phyloP scores from a whole-genome alignment of 2,113 vertebrate genomes.

The Lanius collurio region DNA sequence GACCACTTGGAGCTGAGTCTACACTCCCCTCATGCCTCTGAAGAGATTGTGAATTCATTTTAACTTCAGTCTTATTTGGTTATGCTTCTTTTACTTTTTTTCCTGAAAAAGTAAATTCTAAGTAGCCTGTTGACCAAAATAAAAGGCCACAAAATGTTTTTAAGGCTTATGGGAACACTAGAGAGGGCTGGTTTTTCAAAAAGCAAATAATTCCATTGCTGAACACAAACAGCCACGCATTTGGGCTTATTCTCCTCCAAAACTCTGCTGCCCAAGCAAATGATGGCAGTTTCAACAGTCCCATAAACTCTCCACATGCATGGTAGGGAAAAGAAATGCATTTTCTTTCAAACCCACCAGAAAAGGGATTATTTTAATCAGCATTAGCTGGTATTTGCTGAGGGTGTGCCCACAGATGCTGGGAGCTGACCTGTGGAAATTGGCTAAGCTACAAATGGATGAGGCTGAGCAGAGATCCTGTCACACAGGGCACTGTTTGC shows the following conservation, averaged over 20 bases:
- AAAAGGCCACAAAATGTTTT: background rate
- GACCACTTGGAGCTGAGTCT: background rate
- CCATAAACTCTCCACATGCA: rapidly evolving
- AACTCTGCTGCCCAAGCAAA: background rate
- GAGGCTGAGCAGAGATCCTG: background rate
- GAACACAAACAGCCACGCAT: background rate
- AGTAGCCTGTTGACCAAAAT: background rate
- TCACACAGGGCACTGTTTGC: background rate
- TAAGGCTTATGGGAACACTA: background rate
- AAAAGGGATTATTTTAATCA: background rate
- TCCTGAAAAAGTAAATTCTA: background rate
- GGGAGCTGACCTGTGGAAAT: background rate
- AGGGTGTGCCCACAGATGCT: rapidly evolving
- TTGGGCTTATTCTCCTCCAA: background rate
- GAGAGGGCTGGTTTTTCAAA: background rate
- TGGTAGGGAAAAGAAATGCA: background rate
- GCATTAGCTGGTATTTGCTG: background rate
- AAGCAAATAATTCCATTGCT: background rate
- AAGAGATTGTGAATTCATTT: background rate
- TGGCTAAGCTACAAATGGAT: rapidly evolving
- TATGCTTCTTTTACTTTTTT: no score
- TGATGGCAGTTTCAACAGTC: background rate
- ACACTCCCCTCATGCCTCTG: rapidly evolving
- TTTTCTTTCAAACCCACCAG: background rate
- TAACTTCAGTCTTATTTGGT: background rate